phyloP scores from a whole-genome alignment of 2,797 vertebrate genomes.

The Xenopus petersii region DNA sequence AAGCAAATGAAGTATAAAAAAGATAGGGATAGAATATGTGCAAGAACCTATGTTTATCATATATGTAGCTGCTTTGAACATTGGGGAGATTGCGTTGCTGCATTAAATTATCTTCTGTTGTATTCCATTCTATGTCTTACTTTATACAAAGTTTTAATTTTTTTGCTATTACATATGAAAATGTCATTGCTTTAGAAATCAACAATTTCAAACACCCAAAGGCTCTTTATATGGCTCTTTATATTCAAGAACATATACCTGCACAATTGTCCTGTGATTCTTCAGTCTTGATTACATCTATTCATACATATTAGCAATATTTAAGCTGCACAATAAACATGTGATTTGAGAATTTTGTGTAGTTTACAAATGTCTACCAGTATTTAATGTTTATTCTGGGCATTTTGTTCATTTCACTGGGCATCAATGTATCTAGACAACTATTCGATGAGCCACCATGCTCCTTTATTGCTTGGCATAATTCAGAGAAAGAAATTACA shows the following conservation, averaged over 20 bases:
- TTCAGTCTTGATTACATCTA: slow-evolving; percentile 33
- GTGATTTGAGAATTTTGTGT: slow-evolving; percentile 28
- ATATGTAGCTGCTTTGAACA: no score
- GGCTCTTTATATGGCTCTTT: slow-evolving; percentile 9
- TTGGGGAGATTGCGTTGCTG: no score
- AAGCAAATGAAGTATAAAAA: no score
- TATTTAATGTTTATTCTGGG: slow-evolving; percentile 30
- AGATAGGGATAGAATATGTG: no score
- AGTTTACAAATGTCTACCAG: slow-evolving; percentile 34
- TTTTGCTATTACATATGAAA: neutral
- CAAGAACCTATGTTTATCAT: no score
- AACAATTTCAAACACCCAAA: slow-evolving; percentile 6
- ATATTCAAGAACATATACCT: slow-evolving; percentile 27
- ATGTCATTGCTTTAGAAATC: slow-evolving; percentile 3
- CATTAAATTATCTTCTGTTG: no score
- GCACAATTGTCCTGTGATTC: slow-evolving; percentile 16
- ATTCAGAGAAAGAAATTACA: slow-evolving; percentile 50
- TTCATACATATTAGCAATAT: slow-evolving; percentile 21
- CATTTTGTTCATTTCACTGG: slow-evolving; percentile 29
- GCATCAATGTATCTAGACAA: slow-evolving; percentile 54
- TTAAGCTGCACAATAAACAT: neutral
- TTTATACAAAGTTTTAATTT: no score
- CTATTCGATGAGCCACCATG: slow-evolving; percentile 27
- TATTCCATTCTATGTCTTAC: no score
- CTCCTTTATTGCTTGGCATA: slow-evolving; percentile 8